Conservation (phyloP, 2,888 invertebrate species). For the Tipula lateralis region DNA sequence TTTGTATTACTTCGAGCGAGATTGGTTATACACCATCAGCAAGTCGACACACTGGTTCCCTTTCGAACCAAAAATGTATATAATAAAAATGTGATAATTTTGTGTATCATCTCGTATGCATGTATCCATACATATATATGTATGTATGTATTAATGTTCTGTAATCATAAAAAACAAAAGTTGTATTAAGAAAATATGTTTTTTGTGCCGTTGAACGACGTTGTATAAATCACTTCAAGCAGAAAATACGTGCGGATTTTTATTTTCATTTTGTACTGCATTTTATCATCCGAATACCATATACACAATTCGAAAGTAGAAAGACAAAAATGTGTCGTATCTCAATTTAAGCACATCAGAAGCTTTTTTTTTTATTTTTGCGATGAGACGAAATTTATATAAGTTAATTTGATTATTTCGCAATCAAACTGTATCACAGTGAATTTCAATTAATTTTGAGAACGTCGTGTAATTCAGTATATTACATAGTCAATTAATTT, state of each 20-base stretch:
- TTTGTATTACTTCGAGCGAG: not conserved
- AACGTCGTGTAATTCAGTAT: not conserved
- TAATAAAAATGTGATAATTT: slow-evolving; percentile 19
- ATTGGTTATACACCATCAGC: not conserved
- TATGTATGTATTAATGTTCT: not conserved
- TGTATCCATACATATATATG: not conserved
- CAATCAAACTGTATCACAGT: not conserved
- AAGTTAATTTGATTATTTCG: not conserved
- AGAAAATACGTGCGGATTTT: not conserved
- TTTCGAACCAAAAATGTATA: not conserved
- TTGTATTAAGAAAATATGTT: not conserved
- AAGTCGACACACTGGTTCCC: not conserved
- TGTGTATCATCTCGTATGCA: not conserved
- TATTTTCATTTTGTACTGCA: not conserved
- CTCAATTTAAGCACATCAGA: not conserved
- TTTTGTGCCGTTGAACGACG: not conserved
- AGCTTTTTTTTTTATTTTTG: not conserved
- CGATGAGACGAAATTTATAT: not conserved
- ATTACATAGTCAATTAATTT: not conserved
- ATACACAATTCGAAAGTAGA: not conserved
- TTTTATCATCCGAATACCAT: not conserved
- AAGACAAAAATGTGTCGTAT: not conserved
- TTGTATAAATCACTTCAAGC: not conserved
- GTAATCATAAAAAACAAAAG: not conserved
- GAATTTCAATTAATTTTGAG: not conserved